These are phyloP conservation scores for Eupithecia centaureata DNA, from an alignment of 2,888 invertebrate genomes.

Conservation along the genomic window DNA sequence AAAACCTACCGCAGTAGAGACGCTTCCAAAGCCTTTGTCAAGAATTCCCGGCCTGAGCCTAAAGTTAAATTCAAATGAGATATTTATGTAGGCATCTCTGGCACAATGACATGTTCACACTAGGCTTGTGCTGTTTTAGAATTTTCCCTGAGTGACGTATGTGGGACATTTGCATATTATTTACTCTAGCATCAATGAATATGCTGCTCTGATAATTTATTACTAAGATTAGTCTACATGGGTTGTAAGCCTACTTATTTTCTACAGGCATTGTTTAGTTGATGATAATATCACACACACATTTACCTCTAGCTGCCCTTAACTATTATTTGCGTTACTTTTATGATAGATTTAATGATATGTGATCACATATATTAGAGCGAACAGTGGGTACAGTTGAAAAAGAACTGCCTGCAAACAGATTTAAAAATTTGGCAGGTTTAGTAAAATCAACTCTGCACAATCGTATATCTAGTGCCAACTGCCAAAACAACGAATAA, in stretches of 20 bases:
- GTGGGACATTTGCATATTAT: slow-evolving; percentile 18
- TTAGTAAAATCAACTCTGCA: slow-evolving; percentile 25
- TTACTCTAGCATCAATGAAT: slow-evolving; percentile 19
- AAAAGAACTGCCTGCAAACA: not conserved
- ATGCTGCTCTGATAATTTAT: not conserved
- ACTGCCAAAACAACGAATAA: slow-evolving; percentile 22
- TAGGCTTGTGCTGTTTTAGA: slow-evolving; percentile 20
- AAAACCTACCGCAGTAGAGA: not conserved
- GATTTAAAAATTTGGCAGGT: not conserved
- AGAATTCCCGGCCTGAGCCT: slow-evolving; percentile 10
- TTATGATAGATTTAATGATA: not conserved
- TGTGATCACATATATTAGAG: too few species aligned
- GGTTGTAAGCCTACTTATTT: not conserved
- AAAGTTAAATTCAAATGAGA: slow-evolving; percentile 17
- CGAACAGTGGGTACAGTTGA: too few species aligned
- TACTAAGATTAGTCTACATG: not conserved
- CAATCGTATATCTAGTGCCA: slow-evolving; percentile 22
- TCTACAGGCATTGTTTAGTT: not conserved
- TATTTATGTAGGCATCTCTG: slow-evolving; percentile 20
- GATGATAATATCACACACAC: not conserved
- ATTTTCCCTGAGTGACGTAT: slow-evolving; percentile 32
- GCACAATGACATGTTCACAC: slow-evolving; percentile 6
- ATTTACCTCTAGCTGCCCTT: too few species aligned
- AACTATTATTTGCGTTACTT: not conserved
- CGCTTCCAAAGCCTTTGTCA: not conserved